Conservation (phyloP, 53 echinoderm and acorn worm genomes). For the Crossaster papposus region DNA sequence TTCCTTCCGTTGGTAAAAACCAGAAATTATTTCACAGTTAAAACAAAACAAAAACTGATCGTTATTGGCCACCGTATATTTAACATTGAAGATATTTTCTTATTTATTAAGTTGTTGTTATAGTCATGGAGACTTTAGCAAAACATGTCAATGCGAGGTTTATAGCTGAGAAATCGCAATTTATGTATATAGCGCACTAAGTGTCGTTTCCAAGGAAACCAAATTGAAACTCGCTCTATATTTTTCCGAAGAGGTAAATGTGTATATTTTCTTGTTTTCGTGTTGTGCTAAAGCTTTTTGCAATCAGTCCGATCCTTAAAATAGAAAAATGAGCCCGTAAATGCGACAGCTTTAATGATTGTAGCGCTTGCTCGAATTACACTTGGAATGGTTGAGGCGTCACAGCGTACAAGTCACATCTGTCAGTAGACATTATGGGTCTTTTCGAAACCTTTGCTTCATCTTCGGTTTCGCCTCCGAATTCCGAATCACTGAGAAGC, state of each 20-base stretch:
- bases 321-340: neutral
- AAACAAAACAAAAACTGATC: neutral
- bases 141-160: neutral
- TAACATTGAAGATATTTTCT: slow-evolving; percentile 7
- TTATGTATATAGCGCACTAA: slow-evolving; percentile 55
- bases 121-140: neutral
- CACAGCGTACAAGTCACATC: neutral
- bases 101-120: neutral
- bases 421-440: neutral
- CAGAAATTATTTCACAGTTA: slow-evolving; percentile 45
- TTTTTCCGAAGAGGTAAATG: slow-evolving; percentile 38
- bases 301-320: neutral
- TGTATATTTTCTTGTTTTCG: slow-evolving; percentile 44
- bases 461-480: too few relatives aligned
- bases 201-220: slow-evolving; percentile 14
- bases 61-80: slow-evolving; percentile 41
- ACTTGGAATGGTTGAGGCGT: neutral
- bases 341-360: neutral
- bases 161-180: slow-evolving; percentile 11
- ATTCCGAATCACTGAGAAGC: too few relatives aligned
- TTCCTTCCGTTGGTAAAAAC: slow-evolving; percentile 15
- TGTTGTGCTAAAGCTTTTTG: slow-evolving; percentile 8
- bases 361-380: neutral
- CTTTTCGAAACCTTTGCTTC: too few relatives aligned
- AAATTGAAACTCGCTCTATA: slow-evolving; percentile 14